Evolutionary conservation across 30 jellyfish, hydroid and myxozoan genomes (phyloP), one percentile per base, ranked within the genome.

Genomic region (Turritopsis dohrnii): DNA sequence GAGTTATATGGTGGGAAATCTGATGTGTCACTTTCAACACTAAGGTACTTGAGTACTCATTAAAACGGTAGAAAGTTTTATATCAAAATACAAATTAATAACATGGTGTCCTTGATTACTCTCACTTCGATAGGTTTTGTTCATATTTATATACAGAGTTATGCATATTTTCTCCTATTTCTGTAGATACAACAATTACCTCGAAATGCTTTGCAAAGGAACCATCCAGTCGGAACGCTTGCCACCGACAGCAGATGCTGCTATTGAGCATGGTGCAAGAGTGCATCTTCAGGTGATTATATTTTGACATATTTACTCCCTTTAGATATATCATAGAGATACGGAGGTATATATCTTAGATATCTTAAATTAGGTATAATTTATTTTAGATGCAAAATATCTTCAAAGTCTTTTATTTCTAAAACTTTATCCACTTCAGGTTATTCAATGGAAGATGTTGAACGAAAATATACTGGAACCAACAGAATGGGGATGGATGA

Each of bases 1-100:
- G 75, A 30, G 65, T 29, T 83, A 52, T 83, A 83, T 65, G 90
- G 90, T 24, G 90, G 90, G 73, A 71, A 83, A 65, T 41, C 82
- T 60, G 86, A 65, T 28, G 23, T 72, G 81, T 72, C 81, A 25
- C 81, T 72, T 72, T 72, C 81, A 72, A 16, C 81, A 17, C 17
- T 72, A 23, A 72, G 81, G 81, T 72, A 72, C 72, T 60, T 60
- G n/a, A n/a, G n/a, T n/a, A n/a, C n/a, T n/a, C n/a, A n/a, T n/a
- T n/a, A n/a, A n/a, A n/a, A n/a, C n/a, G n/a, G n/a, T n/a, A n/a
- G n/a, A n/a, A n/a, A n/a, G n/a, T n/a, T n/a, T n/a, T n/a, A n/a
- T n/a, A n/a, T n/a, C n/a, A n/a, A n/a, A n/a, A n/a, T n/a, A n/a
- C n/a, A n/a, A n/a, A n/a, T n/a, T n/a, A n/a, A n/a, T n/a, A n/a